Percentiles rank a stretch among this genome's conserved stretches.
Evolutionary conservation across 2,113 vertebrate species (phyloP).

Genomic region (Numida meleagris): DNA sequence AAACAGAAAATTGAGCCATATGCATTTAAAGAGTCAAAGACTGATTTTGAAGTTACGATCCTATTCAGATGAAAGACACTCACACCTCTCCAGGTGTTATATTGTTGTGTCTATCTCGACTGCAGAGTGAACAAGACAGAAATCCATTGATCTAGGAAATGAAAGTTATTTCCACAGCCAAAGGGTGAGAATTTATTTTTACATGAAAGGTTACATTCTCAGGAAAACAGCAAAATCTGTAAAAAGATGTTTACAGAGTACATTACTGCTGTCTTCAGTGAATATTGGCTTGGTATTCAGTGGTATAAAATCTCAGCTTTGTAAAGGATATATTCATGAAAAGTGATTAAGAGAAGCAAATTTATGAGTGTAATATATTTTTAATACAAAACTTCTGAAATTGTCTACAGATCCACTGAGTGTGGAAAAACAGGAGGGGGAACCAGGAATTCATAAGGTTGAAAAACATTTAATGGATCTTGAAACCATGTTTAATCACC

Average conservation of each 20-base stretch:
- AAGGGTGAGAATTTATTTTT: neutral
- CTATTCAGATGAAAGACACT: neutral
- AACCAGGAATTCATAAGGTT: neutral
- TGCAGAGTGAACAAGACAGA: neutral
- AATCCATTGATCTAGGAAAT: neutral
- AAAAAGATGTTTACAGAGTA: constrained; percentile 3
- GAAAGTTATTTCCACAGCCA: neutral
- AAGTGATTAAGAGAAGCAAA: neutral
- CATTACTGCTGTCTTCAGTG: neutral
- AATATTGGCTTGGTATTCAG: neutral
- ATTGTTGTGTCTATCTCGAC: neutral
- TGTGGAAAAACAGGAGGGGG: neutral
- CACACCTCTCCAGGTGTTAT: neutral
- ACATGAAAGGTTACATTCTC: neutral
- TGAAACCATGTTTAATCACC: neutral
- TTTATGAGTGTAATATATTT: neutral
- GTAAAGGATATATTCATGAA: neutral
- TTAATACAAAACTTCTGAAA: neutral
- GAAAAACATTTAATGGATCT: neutral
- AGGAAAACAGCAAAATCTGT: neutral
- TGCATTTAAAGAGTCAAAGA: neutral
- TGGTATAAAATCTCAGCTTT: neutral
- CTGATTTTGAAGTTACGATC: neutral
- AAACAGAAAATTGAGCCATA: neutral
- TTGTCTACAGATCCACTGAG: neutral